Evolutionary conservation across 2,113 vertebrate species (phyloP).

Genomic region (Mesembrinibis cayennensis): DNA sequence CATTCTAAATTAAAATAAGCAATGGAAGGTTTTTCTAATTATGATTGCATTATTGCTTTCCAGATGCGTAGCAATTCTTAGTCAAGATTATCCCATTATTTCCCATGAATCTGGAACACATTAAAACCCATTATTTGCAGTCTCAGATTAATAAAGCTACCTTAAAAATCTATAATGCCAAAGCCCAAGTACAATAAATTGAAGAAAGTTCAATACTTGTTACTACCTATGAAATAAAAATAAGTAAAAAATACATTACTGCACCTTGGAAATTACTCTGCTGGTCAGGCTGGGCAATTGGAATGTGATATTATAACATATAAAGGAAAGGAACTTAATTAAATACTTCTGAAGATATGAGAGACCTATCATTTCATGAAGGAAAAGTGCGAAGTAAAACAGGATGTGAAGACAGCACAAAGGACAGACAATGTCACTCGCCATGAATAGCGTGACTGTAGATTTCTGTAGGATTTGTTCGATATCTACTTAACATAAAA

Average conservation of each 20-base stretch:
- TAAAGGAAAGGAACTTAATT: not conserved
- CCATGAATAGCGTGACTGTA: not conserved
- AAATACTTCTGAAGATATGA: not conserved
- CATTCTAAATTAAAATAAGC: not conserved
- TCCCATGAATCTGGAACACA: not conserved
- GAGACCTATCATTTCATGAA: not conserved
- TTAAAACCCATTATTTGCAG: not conserved
- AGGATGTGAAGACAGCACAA: not conserved
- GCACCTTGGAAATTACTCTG: not conserved
- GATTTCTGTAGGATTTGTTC: not conserved
- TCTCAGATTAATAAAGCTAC: not conserved
- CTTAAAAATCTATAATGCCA: slow-evolving; percentile 17
- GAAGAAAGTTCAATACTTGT: slow-evolving; percentile 15
- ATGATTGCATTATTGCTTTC: not conserved
- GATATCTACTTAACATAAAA: not conserved
- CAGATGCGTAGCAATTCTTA: not conserved
- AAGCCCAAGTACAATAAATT: slow-evolving; percentile 1
- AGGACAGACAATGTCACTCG: not conserved
- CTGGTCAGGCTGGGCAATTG: not conserved
- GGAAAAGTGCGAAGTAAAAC: not conserved
- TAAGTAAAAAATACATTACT: not conserved
- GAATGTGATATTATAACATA: not conserved
- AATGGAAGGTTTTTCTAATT: not conserved
- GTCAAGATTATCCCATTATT: not conserved
- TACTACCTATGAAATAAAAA: slow-evolving; percentile 3